Conservation (phyloP, 1,140 invertebrate species). For the Drosophila watanabei region DNA sequence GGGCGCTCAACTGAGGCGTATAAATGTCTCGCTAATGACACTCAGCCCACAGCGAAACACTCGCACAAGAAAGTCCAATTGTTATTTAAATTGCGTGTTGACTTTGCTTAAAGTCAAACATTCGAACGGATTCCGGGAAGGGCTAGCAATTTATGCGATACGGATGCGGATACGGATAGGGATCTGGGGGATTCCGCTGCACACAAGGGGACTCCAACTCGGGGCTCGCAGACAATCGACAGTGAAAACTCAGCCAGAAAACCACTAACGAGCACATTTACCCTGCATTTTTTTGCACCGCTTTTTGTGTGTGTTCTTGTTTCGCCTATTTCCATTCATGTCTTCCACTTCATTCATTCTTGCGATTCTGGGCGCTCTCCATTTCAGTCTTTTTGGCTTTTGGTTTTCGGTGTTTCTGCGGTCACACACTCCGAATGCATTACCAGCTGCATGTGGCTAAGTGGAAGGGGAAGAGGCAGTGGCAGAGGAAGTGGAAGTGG, state of each 20-base stretch:
- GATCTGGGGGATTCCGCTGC: constrained; percentile 14
- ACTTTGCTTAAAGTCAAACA: constrained; percentile 44
- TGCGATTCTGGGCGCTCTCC: constrained; percentile 22
- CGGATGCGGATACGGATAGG: constrained; percentile 36
- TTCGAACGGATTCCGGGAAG: constrained; percentile 17
- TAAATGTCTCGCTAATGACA: constrained; percentile 65
- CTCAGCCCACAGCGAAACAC: constrained; percentile 16
- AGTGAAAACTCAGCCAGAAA: constrained; percentile 38
- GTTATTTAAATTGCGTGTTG: constrained; percentile 61
- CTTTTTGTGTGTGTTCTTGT: constrained; percentile 22
- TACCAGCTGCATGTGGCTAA: constrained; percentile 32
- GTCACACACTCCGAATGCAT: constrained; percentile 56
- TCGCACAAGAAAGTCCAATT: constrained; percentile 38
- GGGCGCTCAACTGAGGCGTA: constrained; percentile 41
- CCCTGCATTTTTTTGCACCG: constrained; percentile 19
- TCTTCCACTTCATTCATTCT: constrained; percentile 67
- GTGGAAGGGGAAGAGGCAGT: background rate
- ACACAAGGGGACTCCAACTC: background rate
- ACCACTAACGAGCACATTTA: constrained; percentile 72
- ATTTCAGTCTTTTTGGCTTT: constrained; percentile 24
- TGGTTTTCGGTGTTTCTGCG: constrained; percentile 32
- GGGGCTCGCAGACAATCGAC: constrained; percentile 17
- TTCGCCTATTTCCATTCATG: constrained; percentile 53
- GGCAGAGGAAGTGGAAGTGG: background rate
- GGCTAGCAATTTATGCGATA: constrained; percentile 55